Base-by-base conservation (phyloP, 92 coral and sea anemone species). In the Zoanthus sociatus region DNA sequence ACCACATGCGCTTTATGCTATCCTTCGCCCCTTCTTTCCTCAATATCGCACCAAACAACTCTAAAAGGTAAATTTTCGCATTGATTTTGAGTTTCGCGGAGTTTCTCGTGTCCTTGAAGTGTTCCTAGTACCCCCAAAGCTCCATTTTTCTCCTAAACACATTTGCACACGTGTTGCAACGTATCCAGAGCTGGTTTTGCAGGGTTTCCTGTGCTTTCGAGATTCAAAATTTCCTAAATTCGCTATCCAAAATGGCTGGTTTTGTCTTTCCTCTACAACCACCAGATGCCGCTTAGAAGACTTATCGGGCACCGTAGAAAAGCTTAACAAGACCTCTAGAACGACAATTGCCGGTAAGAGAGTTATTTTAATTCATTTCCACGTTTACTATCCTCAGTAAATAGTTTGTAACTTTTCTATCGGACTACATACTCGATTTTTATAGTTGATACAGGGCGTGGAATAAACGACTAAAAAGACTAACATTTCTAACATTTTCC, bases 1-100 rank as follows among this genome's bases (percentile, higher is more conserved):
- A 97, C 99, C 99, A 97, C 99, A 97, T 97, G 99, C 99, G 99
- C 99, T 95, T 97, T 97, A 97, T 97, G 99, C 98, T 97, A 95
- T 97, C 99, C 99, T 97, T 97, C 98, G 98, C 98, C 99, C 98
- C 99, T 95, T 97, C 99, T 97, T 96, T 94, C 99, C 96, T 95
- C 98, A 97, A 95, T 95, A 95, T 95, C 98, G 98, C 95, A 95
- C 93, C 96, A 95, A 95, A 95, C 98, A 95, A 97, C 98, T 95
- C 99, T 95, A 95, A 95, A 95, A 97, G 94, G 95, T 94, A 92
- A 89, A 93, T 92, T 93, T 87, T 92, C 93, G 91, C 94, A 90
- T 89, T 89, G 93, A 93, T 88, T 91, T 88, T 93, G 91, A 93
- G 88, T 87, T 92, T 97, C 94, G 95, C 90, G 83, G 92, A 87